phyloP scores from a whole-genome alignment of 2,797 vertebrate genomes.

The Pangasius sanitwongsei region DNA sequence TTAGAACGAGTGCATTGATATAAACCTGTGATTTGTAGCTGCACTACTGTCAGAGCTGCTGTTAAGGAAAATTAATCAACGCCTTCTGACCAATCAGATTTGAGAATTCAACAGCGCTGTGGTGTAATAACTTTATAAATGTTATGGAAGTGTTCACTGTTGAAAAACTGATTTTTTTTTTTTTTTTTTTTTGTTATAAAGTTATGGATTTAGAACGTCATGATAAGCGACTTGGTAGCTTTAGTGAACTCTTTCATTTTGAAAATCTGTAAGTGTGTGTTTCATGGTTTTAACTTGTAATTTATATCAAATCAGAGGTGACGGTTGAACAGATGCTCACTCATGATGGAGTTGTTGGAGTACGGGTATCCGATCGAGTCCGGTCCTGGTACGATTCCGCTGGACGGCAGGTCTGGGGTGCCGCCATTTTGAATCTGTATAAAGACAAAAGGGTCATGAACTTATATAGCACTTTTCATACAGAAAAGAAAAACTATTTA shows the following conservation, averaged over 20 bases:
- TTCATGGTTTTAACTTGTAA: neutral
- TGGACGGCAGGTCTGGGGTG: conserved; percentile 87
- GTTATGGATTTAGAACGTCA: no score
- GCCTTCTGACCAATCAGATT: neutral
- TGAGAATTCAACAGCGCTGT: neutral
- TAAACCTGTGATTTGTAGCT: neutral
- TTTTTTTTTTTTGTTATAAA: no score
- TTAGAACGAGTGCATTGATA: neutral
- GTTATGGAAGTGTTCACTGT: neutral
- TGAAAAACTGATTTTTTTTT: neutral
- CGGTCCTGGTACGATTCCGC: conserved; percentile 83
- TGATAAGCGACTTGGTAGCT: neutral
- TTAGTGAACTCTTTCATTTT: neutral
- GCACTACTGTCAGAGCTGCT: neutral
- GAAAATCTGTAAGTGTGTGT: neutral
- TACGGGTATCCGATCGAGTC: conserved; percentile 93
- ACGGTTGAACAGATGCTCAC: conserved; percentile 72
- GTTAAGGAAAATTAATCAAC: neutral
- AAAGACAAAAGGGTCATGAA: neutral
- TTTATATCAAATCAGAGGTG: neutral
- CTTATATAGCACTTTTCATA: no score
- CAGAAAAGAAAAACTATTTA: neutral
- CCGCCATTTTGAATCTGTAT: conserved; percentile 91
- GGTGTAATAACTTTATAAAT: neutral
- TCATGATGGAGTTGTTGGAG: conserved; percentile 93